Conservation (phyloP, 2,888 invertebrate species). For the Polietes domitor region DNA sequence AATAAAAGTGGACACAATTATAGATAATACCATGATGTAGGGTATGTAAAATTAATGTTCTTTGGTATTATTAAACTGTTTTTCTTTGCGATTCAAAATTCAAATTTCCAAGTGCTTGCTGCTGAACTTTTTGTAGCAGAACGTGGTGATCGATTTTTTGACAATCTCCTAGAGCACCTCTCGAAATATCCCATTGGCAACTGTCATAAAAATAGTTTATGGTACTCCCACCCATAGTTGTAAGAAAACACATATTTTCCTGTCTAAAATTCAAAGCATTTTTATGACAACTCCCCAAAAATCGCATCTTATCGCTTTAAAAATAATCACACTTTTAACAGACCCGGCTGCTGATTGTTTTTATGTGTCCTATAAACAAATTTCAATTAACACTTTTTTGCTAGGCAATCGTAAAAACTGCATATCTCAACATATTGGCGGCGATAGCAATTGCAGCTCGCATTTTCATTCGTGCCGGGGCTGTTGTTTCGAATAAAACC, state of each 20-base stretch:
- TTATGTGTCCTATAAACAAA: conserved; percentile 29
- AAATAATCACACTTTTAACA: neutral
- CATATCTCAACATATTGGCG: conserved; percentile 19
- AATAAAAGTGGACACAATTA: no score
- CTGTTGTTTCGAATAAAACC: neutral
- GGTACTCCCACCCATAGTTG: no score
- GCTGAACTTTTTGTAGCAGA: no score
- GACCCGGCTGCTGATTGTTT: neutral
- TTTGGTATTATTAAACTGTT: no score
- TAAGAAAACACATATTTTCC: neutral
- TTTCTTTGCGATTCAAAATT: no score
- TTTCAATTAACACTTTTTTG: conserved; percentile 36
- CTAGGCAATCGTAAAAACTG: conserved; percentile 1
- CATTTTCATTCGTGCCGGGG: neutral
- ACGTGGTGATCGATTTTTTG: no score
- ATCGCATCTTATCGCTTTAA: neutral
- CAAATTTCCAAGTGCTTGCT: no score
- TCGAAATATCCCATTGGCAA: no score
- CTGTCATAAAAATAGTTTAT: no score
- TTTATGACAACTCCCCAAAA: neutral
- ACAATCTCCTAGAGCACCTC: no score
- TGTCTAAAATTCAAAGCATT: neutral
- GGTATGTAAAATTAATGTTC: no score
- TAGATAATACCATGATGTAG: no score
- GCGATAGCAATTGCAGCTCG: conserved; percentile 1